Percentiles rank a stretch among this genome's conserved stretches.
These are phyloP conservation scores for Rutilus rutilus DNA, from an alignment of 2,113 vertebrate genomes.

Conservation along the genomic window DNA sequence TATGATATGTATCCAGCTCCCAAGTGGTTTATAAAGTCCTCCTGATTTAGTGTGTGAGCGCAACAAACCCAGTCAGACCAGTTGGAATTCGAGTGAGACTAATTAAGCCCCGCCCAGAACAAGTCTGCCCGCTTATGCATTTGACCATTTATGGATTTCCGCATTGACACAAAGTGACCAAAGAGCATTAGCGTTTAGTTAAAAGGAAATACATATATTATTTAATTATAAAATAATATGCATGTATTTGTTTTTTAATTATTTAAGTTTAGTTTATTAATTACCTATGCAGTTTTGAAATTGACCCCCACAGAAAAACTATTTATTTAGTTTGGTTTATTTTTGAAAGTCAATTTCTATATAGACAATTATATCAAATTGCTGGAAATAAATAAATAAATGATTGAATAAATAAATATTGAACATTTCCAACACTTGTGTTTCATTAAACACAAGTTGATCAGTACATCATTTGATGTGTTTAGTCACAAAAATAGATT, in stretches of 20 bases:
- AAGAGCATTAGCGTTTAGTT: neutral
- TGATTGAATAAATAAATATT: neutral
- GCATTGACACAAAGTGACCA: neutral
- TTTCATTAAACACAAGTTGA: neutral
- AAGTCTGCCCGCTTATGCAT: neutral
- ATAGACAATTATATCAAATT: neutral
- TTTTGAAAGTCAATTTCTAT: neutral
- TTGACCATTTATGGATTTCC: conserved; percentile 29
- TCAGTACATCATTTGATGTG: neutral
- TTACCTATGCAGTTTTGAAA: no score
- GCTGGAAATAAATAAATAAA: neutral
- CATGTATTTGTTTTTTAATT: no score
- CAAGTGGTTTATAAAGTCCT: neutral
- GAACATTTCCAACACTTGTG: neutral
- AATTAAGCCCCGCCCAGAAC: neutral
- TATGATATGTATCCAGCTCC: neutral
- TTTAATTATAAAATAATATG: neutral
- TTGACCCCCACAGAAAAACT: no score
- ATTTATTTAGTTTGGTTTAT: neutral
- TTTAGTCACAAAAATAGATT: neutral
- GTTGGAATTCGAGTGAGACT: neutral
- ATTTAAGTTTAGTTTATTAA: neutral
- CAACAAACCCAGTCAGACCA: neutral
- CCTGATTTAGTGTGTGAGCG: no score
- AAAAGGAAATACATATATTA: neutral